Conservation (phyloP, 1,140 invertebrate genomes). For the Tetranychus urticae region DNA sequence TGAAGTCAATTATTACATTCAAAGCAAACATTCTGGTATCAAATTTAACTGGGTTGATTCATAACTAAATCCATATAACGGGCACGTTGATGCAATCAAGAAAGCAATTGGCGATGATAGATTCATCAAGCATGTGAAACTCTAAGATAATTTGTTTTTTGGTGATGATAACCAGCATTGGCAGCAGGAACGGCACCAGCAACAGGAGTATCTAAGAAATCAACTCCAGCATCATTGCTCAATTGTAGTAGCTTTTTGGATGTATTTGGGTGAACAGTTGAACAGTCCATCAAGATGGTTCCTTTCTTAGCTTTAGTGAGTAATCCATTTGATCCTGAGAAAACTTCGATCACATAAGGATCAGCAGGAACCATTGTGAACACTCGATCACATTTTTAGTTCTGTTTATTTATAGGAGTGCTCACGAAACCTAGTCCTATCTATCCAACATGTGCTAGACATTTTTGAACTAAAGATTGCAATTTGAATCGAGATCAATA, state of each 20-base stretch:
- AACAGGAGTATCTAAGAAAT: slow-evolving; percentile 87
- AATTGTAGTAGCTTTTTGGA: slow-evolving; percentile 42
- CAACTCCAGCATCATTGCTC: slow-evolving; percentile 35
- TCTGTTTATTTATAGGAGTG: slow-evolving; percentile 70
- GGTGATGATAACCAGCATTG: slow-evolving; percentile 49
- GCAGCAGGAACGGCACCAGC: slow-evolving; percentile 49
- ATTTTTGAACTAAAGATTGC: neutral
- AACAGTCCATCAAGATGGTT: slow-evolving; percentile 70
- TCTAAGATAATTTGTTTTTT: slow-evolving; percentile 54
- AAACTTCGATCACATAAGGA: slow-evolving; percentile 29
- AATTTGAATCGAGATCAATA: neutral
- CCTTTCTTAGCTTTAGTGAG: slow-evolving; percentile 19
- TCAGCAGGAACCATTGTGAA: slow-evolving; percentile 73
- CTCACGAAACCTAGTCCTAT: slow-evolving; percentile 92
- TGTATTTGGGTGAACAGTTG: slow-evolving; percentile 72
- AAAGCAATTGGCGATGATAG: slow-evolving; percentile 54
- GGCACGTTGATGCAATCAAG: slow-evolving; percentile 39
- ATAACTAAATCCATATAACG: slow-evolving; percentile 73
- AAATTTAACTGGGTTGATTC: slow-evolving; percentile 43
- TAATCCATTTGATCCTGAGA: slow-evolving; percentile 37
- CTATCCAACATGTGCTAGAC: slow-evolving; percentile 36
- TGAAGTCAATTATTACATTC: slow-evolving; percentile 39
- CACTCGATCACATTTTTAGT: slow-evolving; percentile 41
- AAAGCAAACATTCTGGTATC: slow-evolving; percentile 2
- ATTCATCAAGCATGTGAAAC: slow-evolving; percentile 21